These are phyloP conservation scores for Kradibia gibbosae DNA, from an alignment of 1,140 invertebrate genomes.

Conservation along the genomic window DNA sequence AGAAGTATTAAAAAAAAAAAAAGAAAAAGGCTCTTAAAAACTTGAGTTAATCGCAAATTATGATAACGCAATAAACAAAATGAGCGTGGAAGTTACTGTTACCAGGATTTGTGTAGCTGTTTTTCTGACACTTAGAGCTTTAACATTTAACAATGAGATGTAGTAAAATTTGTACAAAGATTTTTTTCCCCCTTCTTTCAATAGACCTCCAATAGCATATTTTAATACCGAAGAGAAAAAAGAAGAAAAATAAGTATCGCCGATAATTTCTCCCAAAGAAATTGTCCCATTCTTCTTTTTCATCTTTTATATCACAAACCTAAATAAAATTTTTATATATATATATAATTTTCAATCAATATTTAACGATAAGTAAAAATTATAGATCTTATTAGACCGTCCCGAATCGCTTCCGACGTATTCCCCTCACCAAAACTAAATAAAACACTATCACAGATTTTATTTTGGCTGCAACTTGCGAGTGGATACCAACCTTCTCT, in stretches of 20 bases:
- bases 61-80: slow-evolving; percentile 6
- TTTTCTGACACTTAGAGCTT: slow-evolving; percentile 26
- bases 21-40: slow-evolving; percentile 9
- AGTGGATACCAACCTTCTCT: slow-evolving; percentile 86
- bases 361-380: slow-evolving; percentile 74
- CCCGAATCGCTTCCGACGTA: slow-evolving; percentile 77
- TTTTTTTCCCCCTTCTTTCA: slow-evolving; percentile 35
- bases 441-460: slow-evolving; percentile 78
- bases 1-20: neutral
- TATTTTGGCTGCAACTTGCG: slow-evolving; percentile 77
- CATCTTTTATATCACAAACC: slow-evolving; percentile 46
- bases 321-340: slow-evolving; percentile 33
- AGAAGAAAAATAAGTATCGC: slow-evolving; percentile 26
- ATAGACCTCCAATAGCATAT: slow-evolving; percentile 44
- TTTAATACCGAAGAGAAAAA: slow-evolving; percentile 36
- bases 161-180: slow-evolving; percentile 51
- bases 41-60: neutral
- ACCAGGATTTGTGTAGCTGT: slow-evolving; percentile 27
- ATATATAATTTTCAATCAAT: slow-evolving; percentile 30
- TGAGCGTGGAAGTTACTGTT: neutral
- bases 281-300: slow-evolving; percentile 29
- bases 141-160: slow-evolving; percentile 52
- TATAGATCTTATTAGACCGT: slow-evolving; percentile 83
- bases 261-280: slow-evolving; percentile 18
- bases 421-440: slow-evolving; percentile 83